These are phyloP conservation scores for Carabus problematicus DNA, from an alignment of 2,888 invertebrate genomes.

Conservation along the genomic window DNA sequence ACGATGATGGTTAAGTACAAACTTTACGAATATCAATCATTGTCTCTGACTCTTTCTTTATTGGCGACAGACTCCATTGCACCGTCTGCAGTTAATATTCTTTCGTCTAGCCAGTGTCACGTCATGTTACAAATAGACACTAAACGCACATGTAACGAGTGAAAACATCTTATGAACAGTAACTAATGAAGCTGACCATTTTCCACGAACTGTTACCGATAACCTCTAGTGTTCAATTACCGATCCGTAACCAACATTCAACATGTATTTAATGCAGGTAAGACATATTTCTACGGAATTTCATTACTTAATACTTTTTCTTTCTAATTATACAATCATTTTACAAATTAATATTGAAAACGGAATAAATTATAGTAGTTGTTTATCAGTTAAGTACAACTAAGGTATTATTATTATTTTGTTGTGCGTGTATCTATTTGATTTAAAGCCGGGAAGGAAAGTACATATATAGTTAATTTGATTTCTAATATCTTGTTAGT, in stretches of 20 bases:
- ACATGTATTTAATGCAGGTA: slow-evolving; percentile 41
- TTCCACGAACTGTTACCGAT: too few relatives aligned
- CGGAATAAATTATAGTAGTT: not conserved
- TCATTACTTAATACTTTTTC: not conserved
- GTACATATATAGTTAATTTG: slow-evolving; percentile 4
- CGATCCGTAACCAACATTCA: not conserved
- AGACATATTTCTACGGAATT: slow-evolving; percentile 1
- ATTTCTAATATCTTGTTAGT: slow-evolving; percentile 23
- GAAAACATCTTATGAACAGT: slow-evolving; percentile 31
- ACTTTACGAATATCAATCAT: too few relatives aligned
- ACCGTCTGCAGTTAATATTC: too few relatives aligned
- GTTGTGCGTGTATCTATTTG: not conserved
- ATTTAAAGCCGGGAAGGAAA: not conserved
- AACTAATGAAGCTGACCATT: not conserved
- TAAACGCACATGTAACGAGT: slow-evolving; percentile 13
- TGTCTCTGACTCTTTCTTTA: too few relatives aligned
- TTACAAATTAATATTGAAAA: not conserved
- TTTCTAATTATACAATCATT: not conserved
- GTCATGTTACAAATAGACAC: not conserved
- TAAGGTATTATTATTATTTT: not conserved
- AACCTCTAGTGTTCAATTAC: too few relatives aligned
- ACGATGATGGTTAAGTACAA: too few relatives aligned
- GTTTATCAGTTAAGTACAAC: not conserved
- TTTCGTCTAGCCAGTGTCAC: too few relatives aligned
- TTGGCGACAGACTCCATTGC: too few relatives aligned